Base-by-base conservation (phyloP, 2,797 vertebrate genomes). In the Pteronotus mesoamericanus region DNA sequence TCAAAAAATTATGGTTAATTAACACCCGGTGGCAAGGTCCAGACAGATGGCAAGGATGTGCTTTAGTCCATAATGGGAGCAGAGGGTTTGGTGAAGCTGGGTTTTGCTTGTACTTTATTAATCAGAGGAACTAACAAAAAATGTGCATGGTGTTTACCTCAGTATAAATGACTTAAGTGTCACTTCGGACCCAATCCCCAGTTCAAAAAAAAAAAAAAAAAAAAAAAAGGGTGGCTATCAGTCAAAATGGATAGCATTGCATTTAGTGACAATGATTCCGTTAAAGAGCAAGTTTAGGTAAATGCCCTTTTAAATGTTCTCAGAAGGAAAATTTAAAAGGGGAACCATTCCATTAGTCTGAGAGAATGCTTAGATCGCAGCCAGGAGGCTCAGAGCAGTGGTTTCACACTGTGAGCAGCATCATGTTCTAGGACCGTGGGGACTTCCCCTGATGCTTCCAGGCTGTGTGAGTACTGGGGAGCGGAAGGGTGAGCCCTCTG, bases 311-410 rank as follows among this genome's bases (percentile, higher is more conserved):
- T 89, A 86, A 89, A 94, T 19, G 39, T 94, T 77, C 86, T 78
- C 32, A 8, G 83, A 86, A 94, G 89, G 95, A 78, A 86, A 55
- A 92, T 77, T 93, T 93, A 53, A 80, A 96, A 94, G 71, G 55
- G 83, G 91, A 72, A 69, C 22, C 12, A 69, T 94, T 77, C 74
- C 88, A 85, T 72, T 95, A 97, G 97, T 98, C 97, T 98, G 97
- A 98, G 97, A 98, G 97, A 98, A 98, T 97, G 97, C 94, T 98
- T 98, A 98, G 97, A 97, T 85, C 4, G 74, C 86, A 97, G 97
- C 94, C 92, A 89, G 97, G 97, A 96, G 93, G 95, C 80, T 71
- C n/a, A 0, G 83, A 94, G 96, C 21, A 8, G 88, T 15, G 75
- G 78, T 39, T 75, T 95, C 72, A 26, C 71, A 34, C 26, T 18